A percentile compares a stretch with the other conserved stretches of the same genome.
Evolutionary conservation across 2,113 vertebrate species (phyloP).

Genomic region (Dipodomys ordii): DNA sequence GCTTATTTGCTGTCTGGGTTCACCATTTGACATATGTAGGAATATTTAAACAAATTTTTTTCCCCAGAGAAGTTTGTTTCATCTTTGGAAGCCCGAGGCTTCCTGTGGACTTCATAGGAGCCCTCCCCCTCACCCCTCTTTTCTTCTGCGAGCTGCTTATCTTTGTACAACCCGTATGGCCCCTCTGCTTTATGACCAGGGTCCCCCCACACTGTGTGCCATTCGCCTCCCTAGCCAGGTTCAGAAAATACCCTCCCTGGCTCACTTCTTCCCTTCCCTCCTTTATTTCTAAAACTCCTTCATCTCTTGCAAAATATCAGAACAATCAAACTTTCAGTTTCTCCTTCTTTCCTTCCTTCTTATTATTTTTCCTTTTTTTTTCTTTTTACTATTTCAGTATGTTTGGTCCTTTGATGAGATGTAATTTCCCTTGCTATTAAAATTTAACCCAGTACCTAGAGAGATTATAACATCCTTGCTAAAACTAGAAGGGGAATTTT

Average conservation of each 20-base stretch:
- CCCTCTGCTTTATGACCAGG: conserved; percentile 75
- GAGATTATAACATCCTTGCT: not conserved
- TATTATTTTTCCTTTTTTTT: not conserved
- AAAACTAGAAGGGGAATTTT: not conserved
- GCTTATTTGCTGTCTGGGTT: conserved; percentile 77
- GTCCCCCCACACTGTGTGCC: conserved; percentile 75
- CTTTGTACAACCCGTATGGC: conserved; percentile 73
- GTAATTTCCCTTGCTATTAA: conserved; percentile 46
- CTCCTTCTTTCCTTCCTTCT: not conserved
- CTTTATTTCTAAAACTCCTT: conserved; percentile 48
- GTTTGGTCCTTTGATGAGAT: not conserved
- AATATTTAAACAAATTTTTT: conserved; percentile 72
- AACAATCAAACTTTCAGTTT: not conserved
- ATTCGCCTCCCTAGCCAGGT: conserved; percentile 75
- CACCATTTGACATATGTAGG: conserved; percentile 77
- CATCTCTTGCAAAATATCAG: conserved; percentile 28
- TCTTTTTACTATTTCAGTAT: conserved; percentile 9
- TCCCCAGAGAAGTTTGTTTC: conserved; percentile 79
- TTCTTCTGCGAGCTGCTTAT: conserved; percentile 76
- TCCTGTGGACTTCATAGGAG: conserved; percentile 83
- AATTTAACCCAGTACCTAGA: conserved; percentile 21
- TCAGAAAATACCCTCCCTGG: conserved; percentile 74
- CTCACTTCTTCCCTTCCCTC: conserved; percentile 64
- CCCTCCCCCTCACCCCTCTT: conserved; percentile 67
- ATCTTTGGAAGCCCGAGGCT: conserved; percentile 81